phyloP scores from a whole-genome alignment of 2,888 invertebrate genomes.

The Oligia latruncula region DNA sequence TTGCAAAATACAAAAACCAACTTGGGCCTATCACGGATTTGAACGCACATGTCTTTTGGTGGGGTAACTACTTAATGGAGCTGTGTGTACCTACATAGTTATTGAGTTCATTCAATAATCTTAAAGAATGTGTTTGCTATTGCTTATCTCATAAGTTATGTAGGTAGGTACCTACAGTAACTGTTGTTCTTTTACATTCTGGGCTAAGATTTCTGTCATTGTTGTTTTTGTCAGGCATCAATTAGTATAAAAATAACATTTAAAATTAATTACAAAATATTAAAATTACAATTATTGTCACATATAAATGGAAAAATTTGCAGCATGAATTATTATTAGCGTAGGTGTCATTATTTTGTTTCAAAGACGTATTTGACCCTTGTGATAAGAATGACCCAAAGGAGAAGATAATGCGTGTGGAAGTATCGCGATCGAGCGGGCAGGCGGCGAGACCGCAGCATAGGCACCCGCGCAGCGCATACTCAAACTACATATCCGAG shows the following conservation, averaged over 20 bases:
- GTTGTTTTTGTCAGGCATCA: slow-evolving; percentile 7
- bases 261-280: slow-evolving; percentile 28
- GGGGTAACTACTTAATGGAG: too few relatives aligned
- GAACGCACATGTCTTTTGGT: too few relatives aligned
- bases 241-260: slow-evolving; percentile 14
- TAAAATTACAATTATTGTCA: slow-evolving; percentile 32
- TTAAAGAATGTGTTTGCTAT: not conserved
- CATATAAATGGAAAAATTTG: slow-evolving; percentile 64
- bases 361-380: slow-evolving; percentile 81
- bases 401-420: slow-evolving; percentile 76
- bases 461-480: slow-evolving; percentile 67
- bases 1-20: too few relatives aligned
- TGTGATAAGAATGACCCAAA: slow-evolving; percentile 83
- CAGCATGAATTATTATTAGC: slow-evolving; percentile 58
- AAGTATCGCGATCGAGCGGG: slow-evolving; percentile 68
- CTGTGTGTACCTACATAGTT: not conserved
- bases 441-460: slow-evolving; percentile 57
- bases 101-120: not conserved
- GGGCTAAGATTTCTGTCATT: not conserved
- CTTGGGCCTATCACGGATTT: too few relatives aligned
- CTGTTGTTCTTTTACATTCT: not conserved
- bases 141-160: not conserved
- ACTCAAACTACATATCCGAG: slow-evolving; percentile 67
- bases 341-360: slow-evolving; percentile 73
- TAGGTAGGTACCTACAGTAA: not conserved